These are phyloP conservation scores for Ataeniobius toweri DNA, from an alignment of 2,797 vertebrate species.

Conservation along the genomic window DNA sequence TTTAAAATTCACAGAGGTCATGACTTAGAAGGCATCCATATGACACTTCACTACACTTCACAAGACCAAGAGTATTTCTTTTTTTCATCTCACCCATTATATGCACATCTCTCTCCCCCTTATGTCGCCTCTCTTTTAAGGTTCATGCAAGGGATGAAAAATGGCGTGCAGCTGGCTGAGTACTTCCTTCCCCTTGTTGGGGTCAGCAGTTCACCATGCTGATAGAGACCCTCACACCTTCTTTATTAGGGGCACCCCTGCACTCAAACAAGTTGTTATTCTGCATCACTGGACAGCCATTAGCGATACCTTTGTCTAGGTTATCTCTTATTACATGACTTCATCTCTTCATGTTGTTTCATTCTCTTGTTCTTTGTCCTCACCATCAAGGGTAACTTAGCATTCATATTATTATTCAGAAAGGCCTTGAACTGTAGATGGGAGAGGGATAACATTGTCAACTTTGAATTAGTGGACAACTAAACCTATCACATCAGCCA, in stretches of 20 bases:
- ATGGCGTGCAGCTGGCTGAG: constrained; percentile 71
- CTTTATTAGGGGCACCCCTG: constrained; percentile 61
- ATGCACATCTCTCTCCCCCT: constrained; percentile 10
- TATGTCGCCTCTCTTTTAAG: constrained; percentile 46
- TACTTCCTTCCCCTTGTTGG: constrained; percentile 69
- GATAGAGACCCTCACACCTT: constrained; percentile 73
- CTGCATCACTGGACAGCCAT: constrained; percentile 50
- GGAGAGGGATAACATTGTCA: not conserved
- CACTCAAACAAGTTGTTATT: constrained; percentile 64
- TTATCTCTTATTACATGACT: constrained; percentile 29
- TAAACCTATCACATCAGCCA: no score
- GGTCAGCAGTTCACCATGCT: constrained; percentile 78
- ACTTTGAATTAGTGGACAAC: no score
- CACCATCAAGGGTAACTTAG: not conserved
- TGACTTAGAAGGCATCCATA: constrained; percentile 65
- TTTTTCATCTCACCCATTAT: constrained; percentile 44
- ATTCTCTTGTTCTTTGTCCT: not conserved
- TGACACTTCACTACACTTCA: constrained; percentile 71
- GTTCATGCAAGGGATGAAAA: constrained; percentile 76
- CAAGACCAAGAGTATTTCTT: constrained; percentile 49
- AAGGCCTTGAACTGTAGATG: not conserved
- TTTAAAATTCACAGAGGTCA: constrained; percentile 75
- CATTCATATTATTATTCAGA: not conserved
- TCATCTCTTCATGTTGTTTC: not conserved
- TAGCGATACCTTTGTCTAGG: constrained; percentile 41